A percentile compares a stretch with the other conserved stretches of the same genome.
phyloP scores from a whole-genome alignment of 2,888 invertebrate genomes.

The Tiliacea aurago region DNA sequence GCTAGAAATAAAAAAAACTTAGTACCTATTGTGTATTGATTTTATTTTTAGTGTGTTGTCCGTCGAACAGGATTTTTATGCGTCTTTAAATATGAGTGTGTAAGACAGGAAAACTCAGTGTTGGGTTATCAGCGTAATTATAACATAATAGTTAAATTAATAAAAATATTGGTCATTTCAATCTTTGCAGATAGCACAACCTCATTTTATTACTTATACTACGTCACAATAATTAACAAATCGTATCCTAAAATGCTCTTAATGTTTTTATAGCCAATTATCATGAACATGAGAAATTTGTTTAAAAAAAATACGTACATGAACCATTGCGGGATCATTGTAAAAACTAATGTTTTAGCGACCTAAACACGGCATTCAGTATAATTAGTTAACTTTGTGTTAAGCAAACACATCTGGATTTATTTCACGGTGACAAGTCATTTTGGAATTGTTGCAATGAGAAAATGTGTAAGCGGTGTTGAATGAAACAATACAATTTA shows the following conservation, averaged over 20 bases:
- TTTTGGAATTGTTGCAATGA: too few species aligned
- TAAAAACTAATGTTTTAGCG: slow-evolving; percentile 17
- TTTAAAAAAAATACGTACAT: slow-evolving; percentile 53
- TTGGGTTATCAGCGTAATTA: background rate
- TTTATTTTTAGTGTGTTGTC: background rate
- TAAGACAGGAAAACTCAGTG: background rate
- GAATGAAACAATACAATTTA: too few species aligned
- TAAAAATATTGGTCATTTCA: background rate
- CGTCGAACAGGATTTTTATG: background rate
- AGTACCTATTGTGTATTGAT: background rate
- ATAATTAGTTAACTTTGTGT: slow-evolving; percentile 8
- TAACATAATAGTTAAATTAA: background rate
- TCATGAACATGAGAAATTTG: background rate
- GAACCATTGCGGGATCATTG: slow-evolving; percentile 59
- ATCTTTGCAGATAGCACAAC: background rate
- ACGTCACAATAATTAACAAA: background rate
- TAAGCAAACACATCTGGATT: slow-evolving; percentile 43
- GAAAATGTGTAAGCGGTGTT: too few species aligned
- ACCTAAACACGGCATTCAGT: slow-evolving; percentile 30
- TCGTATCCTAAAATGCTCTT: background rate
- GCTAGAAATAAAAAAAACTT: slow-evolving; percentile 70
- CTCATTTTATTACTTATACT: background rate
- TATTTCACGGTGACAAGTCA: slow-evolving; percentile 33
- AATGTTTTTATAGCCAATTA: background rate
- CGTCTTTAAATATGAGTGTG: background rate